Evolutionary conservation across 2,888 invertebrate species (phyloP), one percentile per base, ranked within the genome.

Genomic region (Drosophila gaucha): DNA sequence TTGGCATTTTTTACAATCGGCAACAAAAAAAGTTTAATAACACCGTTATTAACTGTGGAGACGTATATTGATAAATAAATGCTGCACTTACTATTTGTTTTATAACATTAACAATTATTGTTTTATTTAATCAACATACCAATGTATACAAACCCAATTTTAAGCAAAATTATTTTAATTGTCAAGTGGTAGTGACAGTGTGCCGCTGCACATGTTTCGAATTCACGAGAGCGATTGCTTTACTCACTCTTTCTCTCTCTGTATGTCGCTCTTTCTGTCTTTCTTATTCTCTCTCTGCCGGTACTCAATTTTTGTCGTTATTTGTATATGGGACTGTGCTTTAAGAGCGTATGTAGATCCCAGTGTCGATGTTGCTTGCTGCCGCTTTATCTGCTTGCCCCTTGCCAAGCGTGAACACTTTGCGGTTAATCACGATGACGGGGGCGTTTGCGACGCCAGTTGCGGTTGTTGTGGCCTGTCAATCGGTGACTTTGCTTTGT

Each of bases 401-500:
- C 44, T 28, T 31, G 16, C 14, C 24, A 20, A 50, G 52, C 49
- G 50, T 28, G 72, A 62, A 58, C 62, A 76, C 54, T 65, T 75
- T 79, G 77, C 51, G 80, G 77, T 77, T 80, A 77, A 80, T 77
- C 80, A 69, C 20, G 73, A 79, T 73, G 69, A 76, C 71, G 76
- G 76, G 62, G 77, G 68, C 73, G 69, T 72, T 72, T 65, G 68
- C 50, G 63, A 50, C 54, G 72, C 50, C 68, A 62, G 77, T 59
- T 77, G 76, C 68, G 76, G 76, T 77, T 75, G 64, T 80, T 79
- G 76, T 65, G 75, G 75, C 75, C 74, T 78, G 75, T 78, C 75
- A 76, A 76, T 78, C 75, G 78, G 31, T 74, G 51, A 58, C 63
- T 79, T 72, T 75, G 73, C 77, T 73, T 76, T 73, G 75, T 63